Conservation (phyloP, 37 sponge, comb jelly and placozoan species). For the Dysidea cf. avara region DNA sequence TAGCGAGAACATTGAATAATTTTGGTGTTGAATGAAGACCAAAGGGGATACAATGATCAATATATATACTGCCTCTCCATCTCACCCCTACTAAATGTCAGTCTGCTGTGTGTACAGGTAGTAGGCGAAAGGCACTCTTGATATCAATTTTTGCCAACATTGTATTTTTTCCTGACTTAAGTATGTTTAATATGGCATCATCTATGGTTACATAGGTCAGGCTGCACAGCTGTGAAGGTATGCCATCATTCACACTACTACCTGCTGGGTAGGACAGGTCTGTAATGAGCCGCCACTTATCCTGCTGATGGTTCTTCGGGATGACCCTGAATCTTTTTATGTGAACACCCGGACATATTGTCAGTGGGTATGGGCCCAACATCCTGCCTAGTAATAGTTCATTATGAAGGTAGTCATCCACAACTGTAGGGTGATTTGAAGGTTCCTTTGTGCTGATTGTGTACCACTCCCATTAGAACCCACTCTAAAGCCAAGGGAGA, state of each 20-base stretch:
- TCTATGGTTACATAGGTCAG: conserved; percentile 21
- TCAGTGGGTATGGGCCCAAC: no score
- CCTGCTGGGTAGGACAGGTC: conserved; percentile 17
- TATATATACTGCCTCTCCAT: conserved; percentile 5
- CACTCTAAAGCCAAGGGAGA: not conserved
- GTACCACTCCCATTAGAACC: no score
- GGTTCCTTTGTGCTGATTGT: no score
- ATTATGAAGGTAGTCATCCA: no score
- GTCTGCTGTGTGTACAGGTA: conserved; percentile 35
- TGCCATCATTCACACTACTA: conserved; percentile 21
- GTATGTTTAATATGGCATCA: conserved; percentile 2
- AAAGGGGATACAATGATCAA: conserved; percentile 18
- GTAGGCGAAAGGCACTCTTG: conserved; percentile 20
- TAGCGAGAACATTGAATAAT: conserved; percentile 29
- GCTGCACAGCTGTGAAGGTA: conserved; percentile 1
- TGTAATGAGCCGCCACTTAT: conserved; percentile 19
- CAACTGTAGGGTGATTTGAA: no score
- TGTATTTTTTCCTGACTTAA: not conserved
- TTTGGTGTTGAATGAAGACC: no score
- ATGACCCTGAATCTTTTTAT: no score
- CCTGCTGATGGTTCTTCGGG: no score
- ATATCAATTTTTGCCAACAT: conserved; percentile 37
- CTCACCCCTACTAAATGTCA: conserved; percentile 15
- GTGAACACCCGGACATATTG: no score
- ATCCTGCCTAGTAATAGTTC: no score